Conservation (phyloP, 2,888 invertebrate genomes). For the Noctua janthina region DNA sequence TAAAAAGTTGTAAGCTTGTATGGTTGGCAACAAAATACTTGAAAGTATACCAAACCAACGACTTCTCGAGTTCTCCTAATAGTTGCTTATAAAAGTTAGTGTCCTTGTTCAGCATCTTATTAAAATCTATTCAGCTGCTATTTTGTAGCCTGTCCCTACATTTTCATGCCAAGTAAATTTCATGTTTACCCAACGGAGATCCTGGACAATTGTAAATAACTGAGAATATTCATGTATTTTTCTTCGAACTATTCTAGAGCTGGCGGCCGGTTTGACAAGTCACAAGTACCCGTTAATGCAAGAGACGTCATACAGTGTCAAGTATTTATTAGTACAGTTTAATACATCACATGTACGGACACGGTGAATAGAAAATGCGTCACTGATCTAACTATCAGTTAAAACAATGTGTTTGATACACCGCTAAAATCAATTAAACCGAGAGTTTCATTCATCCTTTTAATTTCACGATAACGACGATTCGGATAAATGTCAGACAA, state of each 20-base stretch:
- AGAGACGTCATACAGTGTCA: conserved; percentile 32
- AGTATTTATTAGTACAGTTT: conserved; percentile 18
- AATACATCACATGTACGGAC: conserved; percentile 14
- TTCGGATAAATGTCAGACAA: conserved; percentile 15
- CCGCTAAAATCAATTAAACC: background rate
- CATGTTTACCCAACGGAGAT: background rate
- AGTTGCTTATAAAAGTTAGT: background rate
- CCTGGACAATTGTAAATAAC: background rate
- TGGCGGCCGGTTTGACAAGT: conserved; percentile 11
- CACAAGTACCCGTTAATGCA: conserved; percentile 15
- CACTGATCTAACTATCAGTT: conserved; percentile 20
- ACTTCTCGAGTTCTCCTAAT: background rate
- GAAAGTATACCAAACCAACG: background rate
- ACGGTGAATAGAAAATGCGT: conserved; percentile 25
- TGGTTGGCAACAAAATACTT: background rate
- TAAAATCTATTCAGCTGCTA: background rate
- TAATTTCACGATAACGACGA: background rate
- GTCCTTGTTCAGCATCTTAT: background rate
- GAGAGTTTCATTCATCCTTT: conserved; percentile 24
- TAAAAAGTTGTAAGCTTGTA: background rate
- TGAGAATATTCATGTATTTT: conserved; percentile 30
- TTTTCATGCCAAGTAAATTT: conserved; percentile 10
- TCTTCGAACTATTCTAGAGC: conserved; percentile 16
- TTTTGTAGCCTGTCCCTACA: conserved; percentile 1
- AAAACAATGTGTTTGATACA: conserved; percentile 13